Conservation (phyloP, 1,140 invertebrate species). For the Daktulosphaira vitifoliae region DNA sequence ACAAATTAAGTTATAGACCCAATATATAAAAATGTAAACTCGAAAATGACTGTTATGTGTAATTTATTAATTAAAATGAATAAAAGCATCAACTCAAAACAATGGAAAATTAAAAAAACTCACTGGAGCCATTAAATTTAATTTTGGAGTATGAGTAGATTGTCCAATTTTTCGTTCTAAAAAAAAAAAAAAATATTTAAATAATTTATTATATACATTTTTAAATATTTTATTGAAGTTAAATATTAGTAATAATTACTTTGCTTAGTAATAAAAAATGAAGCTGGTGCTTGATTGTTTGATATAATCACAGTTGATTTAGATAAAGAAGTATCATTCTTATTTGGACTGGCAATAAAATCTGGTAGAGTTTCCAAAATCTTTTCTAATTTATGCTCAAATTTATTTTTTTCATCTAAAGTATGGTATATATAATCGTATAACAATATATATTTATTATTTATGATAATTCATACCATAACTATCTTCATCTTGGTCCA, state of each 20-base stretch:
- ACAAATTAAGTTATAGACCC: too few relatives aligned
- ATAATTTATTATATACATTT: not conserved
- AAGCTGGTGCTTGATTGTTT: constrained; percentile 2
- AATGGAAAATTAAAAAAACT: not conserved
- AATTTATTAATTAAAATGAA: too few relatives aligned
- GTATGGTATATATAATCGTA: too few relatives aligned
- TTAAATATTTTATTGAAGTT: not conserved
- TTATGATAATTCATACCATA: constrained; percentile 5
- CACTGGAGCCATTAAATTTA: constrained; percentile 7
- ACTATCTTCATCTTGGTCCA: constrained; percentile 26
- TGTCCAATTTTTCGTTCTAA: constrained; percentile 13
- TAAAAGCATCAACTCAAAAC: too few relatives aligned
- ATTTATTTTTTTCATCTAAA: constrained; percentile 17
- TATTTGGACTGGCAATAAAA: constrained; percentile 2
- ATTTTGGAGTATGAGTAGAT: not conserved
- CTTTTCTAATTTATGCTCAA: constrained; percentile 24
- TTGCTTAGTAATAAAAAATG: constrained; percentile 19
- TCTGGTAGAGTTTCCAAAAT: constrained; percentile 27
- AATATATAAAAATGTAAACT: too few relatives aligned
- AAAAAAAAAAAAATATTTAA: not conserved
- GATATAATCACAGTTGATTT: not conserved
- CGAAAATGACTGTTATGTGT: too few relatives aligned
- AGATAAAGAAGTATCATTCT: not conserved
- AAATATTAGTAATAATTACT: constrained; percentile 1
- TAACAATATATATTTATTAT: not conserved